phyloP scores from a whole-genome alignment of 2,113 vertebrate genomes.

The Rhynchomys soricoides region DNA sequence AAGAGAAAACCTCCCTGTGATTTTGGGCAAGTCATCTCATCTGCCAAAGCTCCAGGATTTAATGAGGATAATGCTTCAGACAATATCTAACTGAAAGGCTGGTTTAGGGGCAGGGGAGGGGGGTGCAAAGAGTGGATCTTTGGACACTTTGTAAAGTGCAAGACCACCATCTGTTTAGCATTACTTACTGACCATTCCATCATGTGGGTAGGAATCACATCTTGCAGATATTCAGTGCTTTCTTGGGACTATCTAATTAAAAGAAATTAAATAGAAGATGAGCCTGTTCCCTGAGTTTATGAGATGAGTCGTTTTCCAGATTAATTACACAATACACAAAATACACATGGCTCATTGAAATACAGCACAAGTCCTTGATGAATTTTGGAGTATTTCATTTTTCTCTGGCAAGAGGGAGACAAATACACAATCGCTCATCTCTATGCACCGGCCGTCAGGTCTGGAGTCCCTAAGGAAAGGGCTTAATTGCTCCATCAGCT shows the following conservation, averaged over 20 bases:
- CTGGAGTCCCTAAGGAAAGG: conserved; percentile 82
- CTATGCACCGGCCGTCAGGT: conserved; percentile 80
- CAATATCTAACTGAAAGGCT: neutral
- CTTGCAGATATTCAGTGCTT: conserved; percentile 56
- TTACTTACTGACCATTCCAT: neutral
- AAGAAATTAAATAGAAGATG: conserved; percentile 81
- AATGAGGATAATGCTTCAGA: neutral
- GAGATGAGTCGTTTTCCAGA: conserved; percentile 80
- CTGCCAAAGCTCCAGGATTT: neutral
- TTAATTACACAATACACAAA: conserved; percentile 83
- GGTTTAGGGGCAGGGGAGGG: neutral
- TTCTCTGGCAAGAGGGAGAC: conserved; percentile 80
- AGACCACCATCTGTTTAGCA: neutral
- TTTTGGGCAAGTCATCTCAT: neutral
- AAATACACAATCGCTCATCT: conserved; percentile 85
- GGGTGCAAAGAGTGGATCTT: neutral
- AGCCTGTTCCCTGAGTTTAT: conserved; percentile 78
- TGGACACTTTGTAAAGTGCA: neutral
- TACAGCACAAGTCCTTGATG: conserved; percentile 82
- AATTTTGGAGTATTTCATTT: conserved; percentile 84
- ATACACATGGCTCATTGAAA: conserved; percentile 83
- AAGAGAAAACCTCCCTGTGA: neutral
- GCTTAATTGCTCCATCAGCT: conserved; percentile 88
- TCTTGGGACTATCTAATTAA: conserved; percentile 80
- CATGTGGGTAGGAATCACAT: neutral